These are phyloP conservation scores for Actias luna DNA, from an alignment of 2,888 invertebrate genomes.

Conservation along the genomic window DNA sequence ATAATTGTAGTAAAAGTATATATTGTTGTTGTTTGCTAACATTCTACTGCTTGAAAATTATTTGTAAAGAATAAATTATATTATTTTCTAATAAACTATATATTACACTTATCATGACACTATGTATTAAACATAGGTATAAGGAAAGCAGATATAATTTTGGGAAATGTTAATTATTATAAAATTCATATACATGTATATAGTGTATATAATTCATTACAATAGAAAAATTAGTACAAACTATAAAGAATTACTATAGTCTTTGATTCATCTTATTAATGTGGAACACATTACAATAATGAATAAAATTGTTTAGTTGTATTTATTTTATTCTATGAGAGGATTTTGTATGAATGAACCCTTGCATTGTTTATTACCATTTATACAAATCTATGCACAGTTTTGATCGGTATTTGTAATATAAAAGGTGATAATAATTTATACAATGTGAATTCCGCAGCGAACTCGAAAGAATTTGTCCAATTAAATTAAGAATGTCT, in stretches of 20 bases:
- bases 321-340: slow-evolving; percentile 2
- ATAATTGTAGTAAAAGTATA: background rate
- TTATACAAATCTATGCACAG: background rate
- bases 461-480: slow-evolving; percentile 17
- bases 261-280: slow-evolving; percentile 28
- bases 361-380: background rate
- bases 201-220: slow-evolving; percentile 7
- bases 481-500: background rate
- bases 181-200: slow-evolving; percentile 7
- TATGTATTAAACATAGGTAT: background rate
- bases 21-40: background rate
- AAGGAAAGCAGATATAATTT: background rate
- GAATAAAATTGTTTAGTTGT: slow-evolving; percentile 5
- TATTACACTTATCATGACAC: background rate
- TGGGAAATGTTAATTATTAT: slow-evolving; percentile 22
- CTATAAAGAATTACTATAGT: background rate
- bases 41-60: background rate
- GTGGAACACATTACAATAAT: slow-evolving; percentile 29
- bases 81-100: background rate
- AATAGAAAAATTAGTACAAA: slow-evolving; percentile 12
- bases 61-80: background rate
- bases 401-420: background rate
- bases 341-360: slow-evolving; percentile 6
- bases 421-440: slow-evolving; percentile 8
- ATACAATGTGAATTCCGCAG: slow-evolving; percentile 24